These are phyloP conservation scores for Leptoteleia sp. DNA, from an alignment of 1,140 invertebrate species.

Conservation along the genomic window DNA sequence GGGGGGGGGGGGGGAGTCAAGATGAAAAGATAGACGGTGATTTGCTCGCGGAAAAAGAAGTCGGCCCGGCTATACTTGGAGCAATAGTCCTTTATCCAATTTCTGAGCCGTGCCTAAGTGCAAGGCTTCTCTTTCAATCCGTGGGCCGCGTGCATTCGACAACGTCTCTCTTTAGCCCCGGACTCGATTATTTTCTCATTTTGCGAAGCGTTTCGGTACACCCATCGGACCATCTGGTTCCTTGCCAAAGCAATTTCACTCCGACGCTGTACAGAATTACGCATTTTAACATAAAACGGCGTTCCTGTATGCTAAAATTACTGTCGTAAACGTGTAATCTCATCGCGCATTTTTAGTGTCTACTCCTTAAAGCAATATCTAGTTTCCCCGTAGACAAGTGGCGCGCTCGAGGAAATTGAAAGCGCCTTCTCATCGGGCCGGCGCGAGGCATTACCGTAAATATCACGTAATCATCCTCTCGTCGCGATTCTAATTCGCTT, in stretches of 20 bases:
- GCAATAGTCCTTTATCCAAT: conserved; percentile 65
- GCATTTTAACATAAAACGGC: conserved; percentile 64
- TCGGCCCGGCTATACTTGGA: conserved; percentile 44
- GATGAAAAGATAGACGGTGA: conserved; percentile 58
- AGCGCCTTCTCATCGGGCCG: conserved; percentile 26
- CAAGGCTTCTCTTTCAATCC: conserved; percentile 51
- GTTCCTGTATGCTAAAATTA: conserved; percentile 66
- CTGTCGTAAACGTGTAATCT: conserved; percentile 66
- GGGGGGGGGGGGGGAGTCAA: conserved; percentile 37
- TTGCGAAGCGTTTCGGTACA: conserved; percentile 64
- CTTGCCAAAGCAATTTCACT: conserved; percentile 68
- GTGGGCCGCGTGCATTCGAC: conserved; percentile 60
- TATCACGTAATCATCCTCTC: conserved; percentile 29
- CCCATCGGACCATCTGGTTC: conserved; percentile 68
- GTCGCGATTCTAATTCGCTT: conserved; percentile 29
- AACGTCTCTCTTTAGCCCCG: conserved; percentile 60
- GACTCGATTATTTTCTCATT: conserved; percentile 70
- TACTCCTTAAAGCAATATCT: conserved; percentile 63
- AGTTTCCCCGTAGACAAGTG: conserved; percentile 52
- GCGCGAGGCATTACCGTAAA: conserved; percentile 32
- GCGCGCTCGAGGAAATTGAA: conserved; percentile 50
- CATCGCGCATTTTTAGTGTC: conserved; percentile 64
- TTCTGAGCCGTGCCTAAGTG: conserved; percentile 50
- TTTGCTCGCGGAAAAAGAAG: conserved; percentile 45
- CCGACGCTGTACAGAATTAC: conserved; percentile 61